Percentiles rank a stretch among this genome's conserved stretches.
Evolutionary conservation across 1,140 invertebrate species (phyloP).

Genomic region (Orchesella cincta): DNA sequence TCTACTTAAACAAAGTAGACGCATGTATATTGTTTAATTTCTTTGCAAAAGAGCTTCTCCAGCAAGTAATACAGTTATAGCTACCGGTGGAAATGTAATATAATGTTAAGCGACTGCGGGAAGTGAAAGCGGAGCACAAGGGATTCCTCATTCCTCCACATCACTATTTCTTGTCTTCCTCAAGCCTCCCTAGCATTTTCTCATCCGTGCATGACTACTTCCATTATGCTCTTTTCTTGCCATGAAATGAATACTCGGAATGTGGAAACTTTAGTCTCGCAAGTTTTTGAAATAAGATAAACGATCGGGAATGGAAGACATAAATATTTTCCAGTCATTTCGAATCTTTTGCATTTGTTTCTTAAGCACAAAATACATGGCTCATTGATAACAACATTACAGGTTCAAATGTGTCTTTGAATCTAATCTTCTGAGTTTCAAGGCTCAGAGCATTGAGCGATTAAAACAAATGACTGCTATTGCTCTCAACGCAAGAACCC

Average conservation of each 20-base stretch:
- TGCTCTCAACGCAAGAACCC: not conserved
- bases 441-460: not conserved
- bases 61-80: not conserved
- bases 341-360: not conserved
- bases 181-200: not conserved
- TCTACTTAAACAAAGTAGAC: not conserved
- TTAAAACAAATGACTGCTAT: conserved; percentile 10
- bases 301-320: conserved; percentile 6
- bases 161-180: not conserved
- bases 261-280: not conserved
- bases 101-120: not conserved
- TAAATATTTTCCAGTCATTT: conserved; percentile 5
- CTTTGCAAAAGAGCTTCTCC: not conserved
- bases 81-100: not conserved
- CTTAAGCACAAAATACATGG: not conserved
- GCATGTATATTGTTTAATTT: not conserved
- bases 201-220: conserved; percentile 16
- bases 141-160: not conserved
- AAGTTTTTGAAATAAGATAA: conserved; percentile 15
- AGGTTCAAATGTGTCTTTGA: not conserved
- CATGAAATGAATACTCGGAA: not conserved
- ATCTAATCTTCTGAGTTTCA: not conserved
- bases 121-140: not conserved
- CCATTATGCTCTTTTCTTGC: not conserved
- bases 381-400: conserved; percentile 9